phyloP scores from a whole-genome alignment of 30 jellyfish, hydroid and myxozoan genomes.

The Aurelia aurita region DNA sequence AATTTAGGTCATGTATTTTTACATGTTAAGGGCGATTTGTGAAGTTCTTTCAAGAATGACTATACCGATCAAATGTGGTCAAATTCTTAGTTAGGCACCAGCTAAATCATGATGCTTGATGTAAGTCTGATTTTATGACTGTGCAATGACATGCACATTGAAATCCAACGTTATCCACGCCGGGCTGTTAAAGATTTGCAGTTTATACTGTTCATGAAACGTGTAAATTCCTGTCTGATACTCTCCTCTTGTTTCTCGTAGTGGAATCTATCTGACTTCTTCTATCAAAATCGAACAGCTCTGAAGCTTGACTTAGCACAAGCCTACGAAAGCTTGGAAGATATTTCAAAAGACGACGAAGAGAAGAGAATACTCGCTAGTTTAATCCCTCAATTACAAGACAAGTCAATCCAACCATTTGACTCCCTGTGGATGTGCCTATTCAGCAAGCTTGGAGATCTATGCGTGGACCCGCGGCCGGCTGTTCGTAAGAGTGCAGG shows the following conservation, averaged over 20 bases:
- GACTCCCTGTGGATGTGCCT: conserved; percentile 97
- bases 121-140: too few species aligned
- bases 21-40: too few species aligned
- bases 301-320: conserved; percentile 77
- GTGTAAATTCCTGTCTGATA: neutral
- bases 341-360: conserved; percentile 39
- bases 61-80: too few species aligned
- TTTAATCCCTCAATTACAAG: conserved; percentile 64
- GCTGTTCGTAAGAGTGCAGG: conserved; percentile 99
- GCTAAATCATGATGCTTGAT: too few species aligned
- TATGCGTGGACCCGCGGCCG: conserved; percentile 99
- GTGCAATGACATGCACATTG: too few species aligned
- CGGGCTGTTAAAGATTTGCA: too few species aligned
- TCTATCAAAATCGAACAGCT: conserved; percentile 90
- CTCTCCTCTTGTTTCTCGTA: conserved; percentile 10
- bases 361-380: conserved; percentile 66
- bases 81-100: too few species aligned
- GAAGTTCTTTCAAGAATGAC: too few species aligned
- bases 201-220: too few species aligned
- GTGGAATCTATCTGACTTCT: conserved; percentile 97
- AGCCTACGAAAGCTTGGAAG: conserved; percentile 62
- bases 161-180: too few species aligned
- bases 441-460: conserved; percentile 93
- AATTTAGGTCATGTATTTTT: too few species aligned
- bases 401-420: conserved; percentile 79